These are phyloP conservation scores for Penaeus japonicus DNA, from an alignment of 1,140 invertebrate species.

Conservation along the genomic window DNA sequence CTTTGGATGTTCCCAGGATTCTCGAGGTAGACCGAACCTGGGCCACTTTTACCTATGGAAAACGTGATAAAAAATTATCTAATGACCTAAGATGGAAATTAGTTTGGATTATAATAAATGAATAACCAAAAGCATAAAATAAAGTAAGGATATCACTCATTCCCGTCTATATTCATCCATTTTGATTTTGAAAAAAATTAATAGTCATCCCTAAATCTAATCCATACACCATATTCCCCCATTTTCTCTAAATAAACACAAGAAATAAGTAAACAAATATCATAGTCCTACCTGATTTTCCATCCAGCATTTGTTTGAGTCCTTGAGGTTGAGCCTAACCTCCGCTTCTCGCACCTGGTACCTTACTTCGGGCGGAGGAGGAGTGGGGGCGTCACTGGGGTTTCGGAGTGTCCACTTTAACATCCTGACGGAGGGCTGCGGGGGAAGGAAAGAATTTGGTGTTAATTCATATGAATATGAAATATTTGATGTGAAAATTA, in stretches of 20 bases:
- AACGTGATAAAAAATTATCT: neutral
- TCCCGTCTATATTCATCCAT: too few species aligned
- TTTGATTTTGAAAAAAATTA: too few species aligned
- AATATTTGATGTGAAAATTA: too few species aligned
- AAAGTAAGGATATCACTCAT: too few species aligned
- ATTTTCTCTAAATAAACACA: too few species aligned
- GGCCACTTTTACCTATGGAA: slow-evolving; percentile 54
- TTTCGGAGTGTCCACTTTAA: slow-evolving; percentile 39
- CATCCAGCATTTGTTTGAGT: slow-evolving; percentile 45
- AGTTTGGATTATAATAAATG: too few species aligned
- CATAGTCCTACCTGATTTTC: slow-evolving; percentile 10
- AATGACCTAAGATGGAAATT: neutral
- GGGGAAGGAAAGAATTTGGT: too few species aligned
- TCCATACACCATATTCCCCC: too few species aligned
- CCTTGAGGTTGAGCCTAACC: neutral
- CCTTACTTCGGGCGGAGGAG: neutral
- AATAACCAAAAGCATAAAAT: too few species aligned
- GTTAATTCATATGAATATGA: too few species aligned
- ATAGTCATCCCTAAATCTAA: too few species aligned
- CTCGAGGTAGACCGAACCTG: slow-evolving; percentile 56
- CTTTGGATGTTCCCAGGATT: slow-evolving; percentile 37
- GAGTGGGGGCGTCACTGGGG: neutral
- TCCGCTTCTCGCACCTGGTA: neutral
- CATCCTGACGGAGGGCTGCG: slow-evolving; percentile 1
- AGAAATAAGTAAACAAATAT: too few species aligned